These are phyloP conservation scores for Dryocosmus kuriphilus DNA, from an alignment of 2,888 invertebrate genomes.

Conservation along the genomic window DNA sequence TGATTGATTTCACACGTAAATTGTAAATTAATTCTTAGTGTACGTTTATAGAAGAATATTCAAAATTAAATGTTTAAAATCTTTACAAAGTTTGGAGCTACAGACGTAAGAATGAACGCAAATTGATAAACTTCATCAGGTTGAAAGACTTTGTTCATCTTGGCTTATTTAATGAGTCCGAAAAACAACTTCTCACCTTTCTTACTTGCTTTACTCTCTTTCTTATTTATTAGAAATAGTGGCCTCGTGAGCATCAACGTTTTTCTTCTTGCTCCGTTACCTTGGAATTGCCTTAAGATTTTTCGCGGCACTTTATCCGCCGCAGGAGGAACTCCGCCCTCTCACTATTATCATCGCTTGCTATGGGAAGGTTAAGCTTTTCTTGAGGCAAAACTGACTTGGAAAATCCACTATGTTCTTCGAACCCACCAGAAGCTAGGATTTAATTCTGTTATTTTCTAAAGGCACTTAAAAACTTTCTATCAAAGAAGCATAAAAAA, in stretches of 20 bases:
- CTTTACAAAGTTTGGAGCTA: background rate
- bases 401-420: conserved; percentile 3
- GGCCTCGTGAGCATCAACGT: background rate
- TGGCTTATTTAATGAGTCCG: background rate
- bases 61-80: background rate
- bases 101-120: background rate
- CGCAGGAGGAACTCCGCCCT: conserved; percentile 16
- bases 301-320: conserved; percentile 30
- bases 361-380: conserved; percentile 4
- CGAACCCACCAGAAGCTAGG: background rate
- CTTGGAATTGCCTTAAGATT: conserved; percentile 31
- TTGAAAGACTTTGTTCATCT: background rate
- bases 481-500: too few species aligned
- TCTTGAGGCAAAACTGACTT: background rate
- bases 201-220: background rate
- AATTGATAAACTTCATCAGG: background rate
- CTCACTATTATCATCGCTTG: conserved; percentile 6
- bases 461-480: too few species aligned
- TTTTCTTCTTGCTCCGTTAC: conserved; percentile 1
- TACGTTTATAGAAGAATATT: background rate
- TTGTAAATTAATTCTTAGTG: background rate
- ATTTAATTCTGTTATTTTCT: background rate
- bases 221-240: conserved; percentile 8
- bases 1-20: background rate
- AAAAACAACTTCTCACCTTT: conserved; percentile 1